phyloP scores from a whole-genome alignment of 37 sponge, comb jelly and placozoan genomes.

The Oopsacas minuta region DNA sequence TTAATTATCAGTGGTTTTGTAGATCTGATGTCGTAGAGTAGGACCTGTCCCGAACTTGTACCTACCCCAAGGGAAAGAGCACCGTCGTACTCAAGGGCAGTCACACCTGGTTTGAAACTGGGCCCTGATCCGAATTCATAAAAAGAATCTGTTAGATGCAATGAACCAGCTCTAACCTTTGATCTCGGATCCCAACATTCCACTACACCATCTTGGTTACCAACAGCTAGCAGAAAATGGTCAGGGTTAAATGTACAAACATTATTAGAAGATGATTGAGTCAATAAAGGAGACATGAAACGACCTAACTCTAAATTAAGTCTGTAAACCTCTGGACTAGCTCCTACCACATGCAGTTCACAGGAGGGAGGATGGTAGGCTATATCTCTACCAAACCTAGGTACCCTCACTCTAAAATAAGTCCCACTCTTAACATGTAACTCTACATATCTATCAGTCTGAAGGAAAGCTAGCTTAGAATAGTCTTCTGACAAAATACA shows the following conservation, averaged over 20 bases:
- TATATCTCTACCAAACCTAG: conserved; percentile 84
- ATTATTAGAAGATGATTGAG: conserved; percentile 49
- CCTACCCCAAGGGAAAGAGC: conserved; percentile 71
- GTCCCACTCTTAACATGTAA: conserved; percentile 74
- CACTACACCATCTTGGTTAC: conserved; percentile 63
- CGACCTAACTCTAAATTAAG: conserved; percentile 78
- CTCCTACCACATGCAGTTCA: conserved; percentile 75
- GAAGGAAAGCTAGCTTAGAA: conserved; percentile 73
- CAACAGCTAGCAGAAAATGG: conserved; percentile 72
- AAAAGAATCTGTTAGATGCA: conserved; percentile 29
- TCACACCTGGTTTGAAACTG: conserved; percentile 36
- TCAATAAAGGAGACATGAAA: conserved; percentile 52
- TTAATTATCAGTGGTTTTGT: conserved; percentile 43
- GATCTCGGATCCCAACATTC: conserved; percentile 96
- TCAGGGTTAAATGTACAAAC: conserved; percentile 52
- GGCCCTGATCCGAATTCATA: neutral
- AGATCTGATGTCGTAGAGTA: conserved; percentile 78
- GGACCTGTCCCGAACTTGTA: conserved; percentile 63
- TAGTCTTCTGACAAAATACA: conserved; percentile 81
- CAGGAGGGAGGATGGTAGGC: conserved; percentile 78
- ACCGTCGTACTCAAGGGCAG: conserved; percentile 52
- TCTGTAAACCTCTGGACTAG: conserved; percentile 68
- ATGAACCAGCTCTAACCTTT: conserved; percentile 33
- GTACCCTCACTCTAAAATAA: conserved; percentile 75
- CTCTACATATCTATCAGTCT: conserved; percentile 65